Conservation (phyloP, 2,797 vertebrate species). For the Poliocrania exsul region DNA sequence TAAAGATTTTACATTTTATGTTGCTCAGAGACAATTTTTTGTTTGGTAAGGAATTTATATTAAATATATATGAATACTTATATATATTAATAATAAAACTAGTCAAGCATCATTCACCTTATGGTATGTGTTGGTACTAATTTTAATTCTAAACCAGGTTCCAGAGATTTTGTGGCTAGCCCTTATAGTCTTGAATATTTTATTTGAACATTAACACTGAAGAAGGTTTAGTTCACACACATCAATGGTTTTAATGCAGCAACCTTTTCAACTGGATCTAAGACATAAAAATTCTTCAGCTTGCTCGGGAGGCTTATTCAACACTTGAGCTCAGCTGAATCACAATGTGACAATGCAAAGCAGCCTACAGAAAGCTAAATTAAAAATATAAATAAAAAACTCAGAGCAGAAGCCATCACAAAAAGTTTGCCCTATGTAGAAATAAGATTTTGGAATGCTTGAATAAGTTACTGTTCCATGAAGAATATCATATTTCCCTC, state of each 20-base stretch:
- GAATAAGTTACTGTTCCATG: conserved; percentile 8
- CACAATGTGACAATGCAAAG: conserved; percentile 51
- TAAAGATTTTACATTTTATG: not conserved
- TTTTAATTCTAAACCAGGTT: not conserved
- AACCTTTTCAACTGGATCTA: conserved; percentile 67
- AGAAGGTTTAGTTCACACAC: conserved; percentile 54
- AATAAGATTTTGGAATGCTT: not conserved
- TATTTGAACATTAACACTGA: not conserved
- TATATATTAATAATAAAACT: not conserved
- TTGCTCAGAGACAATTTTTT: not conserved
- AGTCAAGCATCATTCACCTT: not conserved
- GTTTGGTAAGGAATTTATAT: not conserved
- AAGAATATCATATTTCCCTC: not conserved
- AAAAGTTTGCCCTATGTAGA: not conserved
- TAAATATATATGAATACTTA: not conserved
- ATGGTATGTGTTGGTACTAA: not conserved
- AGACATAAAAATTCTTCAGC: conserved; percentile 64
- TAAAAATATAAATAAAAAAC: conserved; percentile 56
- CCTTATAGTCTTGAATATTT: conserved; percentile 54
- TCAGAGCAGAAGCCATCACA: conserved; percentile 4
- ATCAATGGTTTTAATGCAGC: conserved; percentile 61
- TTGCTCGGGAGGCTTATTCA: conserved; percentile 58
- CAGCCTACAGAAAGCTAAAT: conserved; percentile 45
- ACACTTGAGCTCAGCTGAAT: conserved; percentile 54
- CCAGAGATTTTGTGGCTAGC: not conserved